Base-by-base conservation (phyloP, 2,888 invertebrate genomes). In the Acleris sparsana region DNA sequence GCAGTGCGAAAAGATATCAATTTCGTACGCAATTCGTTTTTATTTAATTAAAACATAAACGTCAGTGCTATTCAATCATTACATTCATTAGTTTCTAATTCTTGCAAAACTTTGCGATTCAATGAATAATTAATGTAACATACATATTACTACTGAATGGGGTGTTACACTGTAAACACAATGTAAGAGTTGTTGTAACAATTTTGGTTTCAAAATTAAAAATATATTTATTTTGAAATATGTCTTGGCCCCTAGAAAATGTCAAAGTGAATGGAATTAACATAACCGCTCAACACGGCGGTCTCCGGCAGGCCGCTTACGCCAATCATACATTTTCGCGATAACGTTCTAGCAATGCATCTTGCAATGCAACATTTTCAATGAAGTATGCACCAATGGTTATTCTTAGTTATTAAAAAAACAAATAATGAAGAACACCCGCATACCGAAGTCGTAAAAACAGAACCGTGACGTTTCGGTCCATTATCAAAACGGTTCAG, bases 401-500 rank as follows among this genome's bases (percentile, higher is more conserved):
- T 33, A 33, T 33, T 11, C 11, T 11, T 33, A 33, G 33, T 33
- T 39, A 13, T 39, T 4, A 39, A 39, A 39, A 39, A 13, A 39
- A 9, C 22, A 22, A 46, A 25, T 22, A 43, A 52, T 48, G 13
- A 33, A 53, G 59, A 53, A 64, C 64, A 60, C 64, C 53, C 53
- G 39, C 64, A 29, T 43, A 17, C 53, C 53, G 29, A 33, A 43
- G 25, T 25, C 22, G 18, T 64, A 56, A 58, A 58, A 61, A 55
- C 63, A 56, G 62, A 53, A 58, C 53, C 61, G 62, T 44, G 53
- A 57, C 65, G 44, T 51, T 52, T 62, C 63, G 70, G 53, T 33
- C 63, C 68, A 71, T 71, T 70, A 69, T 62, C 63, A 66, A 71
- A 69, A 57, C 66, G 29, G 57, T 62, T 61, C 51, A 66, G 68